phyloP scores from a whole-genome alignment of 1,140 invertebrate genomes.

The Atta texana region DNA sequence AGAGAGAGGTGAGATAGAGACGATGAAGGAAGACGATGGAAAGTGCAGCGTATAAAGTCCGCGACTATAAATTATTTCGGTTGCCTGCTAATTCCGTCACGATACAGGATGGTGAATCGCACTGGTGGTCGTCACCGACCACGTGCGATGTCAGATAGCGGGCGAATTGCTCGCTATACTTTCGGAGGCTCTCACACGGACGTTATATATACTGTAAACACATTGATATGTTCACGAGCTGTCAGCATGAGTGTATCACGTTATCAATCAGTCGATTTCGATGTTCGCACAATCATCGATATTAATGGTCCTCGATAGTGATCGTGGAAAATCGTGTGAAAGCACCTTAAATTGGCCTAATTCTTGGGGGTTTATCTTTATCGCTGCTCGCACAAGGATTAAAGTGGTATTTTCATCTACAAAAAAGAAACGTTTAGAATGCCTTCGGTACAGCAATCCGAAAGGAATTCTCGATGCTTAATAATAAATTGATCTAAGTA shows the following conservation, averaged over 20 bases:
- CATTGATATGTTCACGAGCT: not conserved
- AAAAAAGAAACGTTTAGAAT: not conserved
- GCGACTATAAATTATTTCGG: conserved; percentile 71
- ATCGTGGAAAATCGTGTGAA: conserved; percentile 14
- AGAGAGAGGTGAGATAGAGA: not conserved
- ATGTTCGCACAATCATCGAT: conserved; percentile 23
- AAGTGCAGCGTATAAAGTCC: conserved; percentile 42
- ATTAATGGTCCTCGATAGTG: not conserved
- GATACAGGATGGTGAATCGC: conserved; percentile 57
- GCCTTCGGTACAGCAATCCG: not conserved
- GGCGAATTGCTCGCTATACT: not conserved
- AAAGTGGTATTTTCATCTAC: conserved; percentile 36
- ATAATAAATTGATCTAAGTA: not conserved
- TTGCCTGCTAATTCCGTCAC: conserved; percentile 71
- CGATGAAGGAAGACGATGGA: conserved; percentile 54
- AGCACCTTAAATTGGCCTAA: conserved; percentile 46
- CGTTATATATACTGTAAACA: conserved; percentile 22
- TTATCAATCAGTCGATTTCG: conserved; percentile 29
- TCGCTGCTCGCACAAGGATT: conserved; percentile 17
- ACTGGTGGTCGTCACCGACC: conserved; percentile 42
- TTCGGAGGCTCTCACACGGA: conserved; percentile 5
- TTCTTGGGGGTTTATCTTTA: conserved; percentile 37
- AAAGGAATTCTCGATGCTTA: not conserved
- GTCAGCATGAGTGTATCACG: conserved; percentile 11
- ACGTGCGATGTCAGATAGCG: not conserved